Evolutionary conservation across 1,140 invertebrate species (phyloP).

Genomic region (Microplitis mediator): DNA sequence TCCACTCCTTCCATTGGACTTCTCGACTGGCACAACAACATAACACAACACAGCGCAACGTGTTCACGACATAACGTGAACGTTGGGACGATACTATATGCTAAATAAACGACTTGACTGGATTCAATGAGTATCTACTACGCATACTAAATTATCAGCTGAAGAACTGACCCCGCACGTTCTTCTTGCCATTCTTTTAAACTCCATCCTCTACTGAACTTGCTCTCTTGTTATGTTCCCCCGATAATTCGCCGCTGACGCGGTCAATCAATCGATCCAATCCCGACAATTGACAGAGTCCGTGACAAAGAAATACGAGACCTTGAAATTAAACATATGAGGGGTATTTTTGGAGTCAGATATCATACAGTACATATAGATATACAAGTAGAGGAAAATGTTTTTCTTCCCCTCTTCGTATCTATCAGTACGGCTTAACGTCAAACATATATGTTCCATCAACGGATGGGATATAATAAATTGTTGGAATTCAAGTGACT

Average conservation of each 20-base stretch:
- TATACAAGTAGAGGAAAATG: too few relatives aligned
- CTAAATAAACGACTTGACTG: slow-evolving; percentile 14
- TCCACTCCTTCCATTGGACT: not conserved
- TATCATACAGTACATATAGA: too few relatives aligned
- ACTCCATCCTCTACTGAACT: not conserved
- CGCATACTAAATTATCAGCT: slow-evolving; percentile 42
- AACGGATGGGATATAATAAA: not conserved
- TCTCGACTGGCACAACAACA: not conserved
- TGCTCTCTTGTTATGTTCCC: not conserved
- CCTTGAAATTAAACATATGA: too few relatives aligned
- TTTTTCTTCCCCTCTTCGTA: too few relatives aligned
- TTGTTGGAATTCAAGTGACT: slow-evolving; percentile 7
- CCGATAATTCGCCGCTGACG: not conserved
- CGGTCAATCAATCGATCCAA: too few relatives aligned
- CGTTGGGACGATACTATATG: not conserved
- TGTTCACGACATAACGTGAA: not conserved
- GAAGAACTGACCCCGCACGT: slow-evolving; percentile 42
- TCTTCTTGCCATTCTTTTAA: not conserved
- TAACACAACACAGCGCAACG: not conserved
- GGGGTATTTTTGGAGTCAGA: too few relatives aligned
- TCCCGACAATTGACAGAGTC: too few relatives aligned
- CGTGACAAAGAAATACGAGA: too few relatives aligned
- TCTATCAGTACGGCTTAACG: too few relatives aligned
- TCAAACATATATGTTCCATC: not conserved
- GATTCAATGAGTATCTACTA: slow-evolving; percentile 32